phyloP scores from a whole-genome alignment of 2,888 invertebrate genomes.

The Mythimna ferrago region DNA sequence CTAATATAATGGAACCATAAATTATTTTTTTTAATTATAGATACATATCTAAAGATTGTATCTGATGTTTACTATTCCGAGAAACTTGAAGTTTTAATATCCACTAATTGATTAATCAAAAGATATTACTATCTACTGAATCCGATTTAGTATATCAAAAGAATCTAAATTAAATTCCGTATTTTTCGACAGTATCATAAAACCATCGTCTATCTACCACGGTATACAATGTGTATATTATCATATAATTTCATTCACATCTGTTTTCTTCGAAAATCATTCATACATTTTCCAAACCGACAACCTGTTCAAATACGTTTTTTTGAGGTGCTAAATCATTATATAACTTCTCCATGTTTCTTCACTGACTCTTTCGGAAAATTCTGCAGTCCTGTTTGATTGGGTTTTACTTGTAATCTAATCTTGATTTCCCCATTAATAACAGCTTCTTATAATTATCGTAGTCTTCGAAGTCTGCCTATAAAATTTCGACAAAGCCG shows the following conservation, averaged over 20 bases:
- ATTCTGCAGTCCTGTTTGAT: background rate
- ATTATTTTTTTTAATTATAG: slow-evolving; percentile 5
- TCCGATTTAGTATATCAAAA: slow-evolving; percentile 37
- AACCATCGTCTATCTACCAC: background rate
- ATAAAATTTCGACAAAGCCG: background rate
- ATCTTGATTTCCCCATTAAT: background rate
- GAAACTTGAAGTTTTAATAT: slow-evolving; percentile 30
- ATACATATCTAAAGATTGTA: slow-evolving; percentile 28
- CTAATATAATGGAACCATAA: slow-evolving; percentile 8
- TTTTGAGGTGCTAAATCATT: no score
- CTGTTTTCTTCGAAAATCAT: slow-evolving; percentile 1
- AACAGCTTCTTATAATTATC: background rate
- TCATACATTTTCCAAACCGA: background rate
- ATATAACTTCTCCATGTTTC: no score
- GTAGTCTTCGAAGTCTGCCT: background rate
- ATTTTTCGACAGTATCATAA: slow-evolving; percentile 14
- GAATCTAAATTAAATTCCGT: slow-evolving; percentile 16
- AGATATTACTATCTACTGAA: slow-evolving; percentile 44
- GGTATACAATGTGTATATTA: background rate
- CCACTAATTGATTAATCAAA: slow-evolving; percentile 34
- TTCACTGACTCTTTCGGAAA: no score
- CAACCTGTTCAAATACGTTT: background rate
- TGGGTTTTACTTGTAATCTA: background rate
- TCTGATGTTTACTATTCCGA: slow-evolving; percentile 36
- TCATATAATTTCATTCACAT: background rate